Evolutionary conservation across 2,113 vertebrate species (phyloP).

Genomic region (Tursiops truncatus): DNA sequence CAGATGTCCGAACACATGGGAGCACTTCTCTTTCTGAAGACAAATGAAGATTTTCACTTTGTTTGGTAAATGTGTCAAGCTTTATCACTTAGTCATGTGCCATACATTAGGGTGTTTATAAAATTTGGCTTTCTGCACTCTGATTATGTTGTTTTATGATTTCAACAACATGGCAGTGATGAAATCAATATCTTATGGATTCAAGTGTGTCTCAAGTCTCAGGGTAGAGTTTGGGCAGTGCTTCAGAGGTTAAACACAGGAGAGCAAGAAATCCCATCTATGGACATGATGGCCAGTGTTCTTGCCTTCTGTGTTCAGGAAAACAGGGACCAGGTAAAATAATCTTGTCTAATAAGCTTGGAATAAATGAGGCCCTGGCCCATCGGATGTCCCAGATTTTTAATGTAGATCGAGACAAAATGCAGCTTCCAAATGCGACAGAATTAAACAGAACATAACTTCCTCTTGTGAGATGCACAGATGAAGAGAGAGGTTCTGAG

Average conservation of each 20-base stretch:
- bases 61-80: conserved; percentile 88
- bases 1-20: conserved; percentile 88
- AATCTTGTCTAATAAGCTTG: neutral
- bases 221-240: neutral
- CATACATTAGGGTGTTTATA: conserved; percentile 87
- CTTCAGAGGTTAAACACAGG: neutral
- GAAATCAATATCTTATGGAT: conserved; percentile 47
- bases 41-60: conserved; percentile 86
- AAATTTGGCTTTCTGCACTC: conserved; percentile 82
- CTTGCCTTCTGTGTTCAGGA: neutral
- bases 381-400: neutral
- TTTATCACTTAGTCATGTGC: conserved; percentile 86
- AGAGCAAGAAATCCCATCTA: neutral
- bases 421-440: neutral
- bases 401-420: neutral
- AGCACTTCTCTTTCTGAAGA: conserved; percentile 84
- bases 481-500: neutral
- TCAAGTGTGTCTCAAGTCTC: conserved; percentile 48
- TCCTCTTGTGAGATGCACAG: neutral
- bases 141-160: conserved; percentile 79
- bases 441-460: neutral
- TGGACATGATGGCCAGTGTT: too few species aligned
- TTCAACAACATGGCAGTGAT: conserved; percentile 79
- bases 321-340: neutral
- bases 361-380: neutral